Conservation (phyloP, 1,140 invertebrate genomes). For the Pomacea maculata region DNA sequence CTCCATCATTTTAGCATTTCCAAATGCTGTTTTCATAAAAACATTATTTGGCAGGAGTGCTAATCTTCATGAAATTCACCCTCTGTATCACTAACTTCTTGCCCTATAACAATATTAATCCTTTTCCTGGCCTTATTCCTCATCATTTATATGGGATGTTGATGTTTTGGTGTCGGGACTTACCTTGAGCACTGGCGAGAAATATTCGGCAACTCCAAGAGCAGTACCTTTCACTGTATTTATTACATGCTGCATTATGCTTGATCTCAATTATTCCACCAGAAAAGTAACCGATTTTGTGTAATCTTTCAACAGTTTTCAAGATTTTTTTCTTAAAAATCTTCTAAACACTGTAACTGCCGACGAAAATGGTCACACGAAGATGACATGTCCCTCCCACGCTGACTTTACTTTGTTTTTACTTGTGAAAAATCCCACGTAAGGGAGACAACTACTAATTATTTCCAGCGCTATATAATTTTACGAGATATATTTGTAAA, state of each 20-base stretch:
- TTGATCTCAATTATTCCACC: not conserved
- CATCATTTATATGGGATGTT: no score
- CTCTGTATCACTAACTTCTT: no score
- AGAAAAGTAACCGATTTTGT: not conserved
- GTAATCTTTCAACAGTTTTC: not conserved
- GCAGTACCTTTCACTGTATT: slow-evolving; percentile 95
- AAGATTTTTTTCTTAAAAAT: not conserved
- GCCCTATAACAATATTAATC: no score
- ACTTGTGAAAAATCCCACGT: not conserved
- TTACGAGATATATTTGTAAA: no score
- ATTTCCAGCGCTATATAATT: no score
- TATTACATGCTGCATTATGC: slow-evolving; percentile 90
- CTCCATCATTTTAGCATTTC: no score
- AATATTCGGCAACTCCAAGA: slow-evolving; percentile 92
- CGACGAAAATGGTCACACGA: slow-evolving; percentile 16
- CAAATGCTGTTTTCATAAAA: no score
- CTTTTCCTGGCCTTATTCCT: no score
- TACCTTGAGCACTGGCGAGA: slow-evolving; percentile 96
- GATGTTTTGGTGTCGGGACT: not conserved
- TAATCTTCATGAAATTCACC: no score
- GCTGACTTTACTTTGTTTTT: slow-evolving; percentile 5
- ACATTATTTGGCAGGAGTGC: no score
- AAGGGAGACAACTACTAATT: not conserved
- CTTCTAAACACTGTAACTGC: not conserved
- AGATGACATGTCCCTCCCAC: slow-evolving; percentile 24